Base-by-base conservation (phyloP, 2,888 invertebrate species). In the Melangyna quadrimaculata region DNA sequence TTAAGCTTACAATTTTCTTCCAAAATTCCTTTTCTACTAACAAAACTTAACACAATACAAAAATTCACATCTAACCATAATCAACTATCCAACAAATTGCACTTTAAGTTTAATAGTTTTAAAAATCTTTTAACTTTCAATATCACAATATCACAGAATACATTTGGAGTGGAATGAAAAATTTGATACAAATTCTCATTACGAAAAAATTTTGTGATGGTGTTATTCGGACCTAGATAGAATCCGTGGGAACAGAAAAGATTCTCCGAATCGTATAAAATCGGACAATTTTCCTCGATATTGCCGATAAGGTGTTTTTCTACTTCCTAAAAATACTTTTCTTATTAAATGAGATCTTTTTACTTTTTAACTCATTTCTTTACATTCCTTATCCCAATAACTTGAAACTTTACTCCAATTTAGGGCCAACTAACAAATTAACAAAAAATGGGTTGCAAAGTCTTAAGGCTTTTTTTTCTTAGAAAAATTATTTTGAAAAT, bases 321-420 rank as follows among this genome's bases (percentile, higher is more conserved):
- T 32, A 2, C 14, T 14, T 14, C 14, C 35, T 12, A 0, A 14
- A 0, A 37, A 4, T 40, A 40, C 5, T 40, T n/a, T 40, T n/a
- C 40, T n/a, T n/a, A 40, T 40, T 22, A n/a, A 51, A 9, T 10
- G 17, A 27, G 1, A 1, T 14, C 3, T 12, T 24, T 19, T 37
- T 19, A n/a, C 32, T 37, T 37, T 24, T 14, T 37, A 59, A 22
- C 24, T 17, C 29, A 32, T 17, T 10, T 29, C 3, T 12, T 17
- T 55, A 59, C 37, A 59, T 59, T 59, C 59, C 59, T 37, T 35
- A n/a, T 59, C 72, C 78, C 72, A 78, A 19, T 78, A 72, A 78
- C 35, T 45, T 1, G 5, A 22, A 32, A 40, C 8, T 10, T 45
- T 37, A 27, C 12, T 61, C 22, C 4, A 14, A 22, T 1, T 37